A percentile compares a stretch with the other conserved stretches of the same genome.
Conservation (phyloP, 2,113 vertebrate species). For the Hyaena hyaena region DNA sequence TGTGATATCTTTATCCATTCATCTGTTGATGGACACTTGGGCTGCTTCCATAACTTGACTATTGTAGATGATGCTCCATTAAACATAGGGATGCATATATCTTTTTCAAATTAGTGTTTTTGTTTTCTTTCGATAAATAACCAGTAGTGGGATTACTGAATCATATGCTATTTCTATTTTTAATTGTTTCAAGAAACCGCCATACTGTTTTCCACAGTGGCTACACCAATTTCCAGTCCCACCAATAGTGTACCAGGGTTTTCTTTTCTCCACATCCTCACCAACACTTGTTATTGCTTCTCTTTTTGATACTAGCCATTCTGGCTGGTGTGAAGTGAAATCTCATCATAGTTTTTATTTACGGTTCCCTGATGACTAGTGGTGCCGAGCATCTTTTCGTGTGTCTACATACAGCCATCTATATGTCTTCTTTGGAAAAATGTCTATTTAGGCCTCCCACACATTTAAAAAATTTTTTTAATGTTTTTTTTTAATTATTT, state of each 20-base stretch:
- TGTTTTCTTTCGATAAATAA: background rate
- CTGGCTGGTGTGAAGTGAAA: background rate
- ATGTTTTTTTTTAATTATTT: too few relatives aligned
- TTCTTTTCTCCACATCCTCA: background rate
- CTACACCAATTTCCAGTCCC: background rate
- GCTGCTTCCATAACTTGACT: background rate
- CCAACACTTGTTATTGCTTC: background rate
- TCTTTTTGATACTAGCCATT: background rate
- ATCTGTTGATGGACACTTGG: background rate
- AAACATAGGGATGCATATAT: background rate
- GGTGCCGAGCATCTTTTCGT: background rate
- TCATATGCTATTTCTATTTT: background rate
- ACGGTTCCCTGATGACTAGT: background rate
- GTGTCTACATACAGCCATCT: background rate
- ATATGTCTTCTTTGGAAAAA: background rate
- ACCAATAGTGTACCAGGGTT: background rate
- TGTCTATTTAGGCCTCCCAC: background rate
- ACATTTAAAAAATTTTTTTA: too few relatives aligned
- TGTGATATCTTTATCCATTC: background rate
- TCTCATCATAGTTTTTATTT: background rate
- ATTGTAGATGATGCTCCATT: background rate
- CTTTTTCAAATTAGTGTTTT: background rate
- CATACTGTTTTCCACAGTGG: background rate
- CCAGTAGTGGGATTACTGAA: background rate
- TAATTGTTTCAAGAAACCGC: background rate